Evolutionary conservation across 2,888 invertebrate species (phyloP), one percentile per base, ranked within the genome.

Genomic region (Ischnura elegans): DNA sequence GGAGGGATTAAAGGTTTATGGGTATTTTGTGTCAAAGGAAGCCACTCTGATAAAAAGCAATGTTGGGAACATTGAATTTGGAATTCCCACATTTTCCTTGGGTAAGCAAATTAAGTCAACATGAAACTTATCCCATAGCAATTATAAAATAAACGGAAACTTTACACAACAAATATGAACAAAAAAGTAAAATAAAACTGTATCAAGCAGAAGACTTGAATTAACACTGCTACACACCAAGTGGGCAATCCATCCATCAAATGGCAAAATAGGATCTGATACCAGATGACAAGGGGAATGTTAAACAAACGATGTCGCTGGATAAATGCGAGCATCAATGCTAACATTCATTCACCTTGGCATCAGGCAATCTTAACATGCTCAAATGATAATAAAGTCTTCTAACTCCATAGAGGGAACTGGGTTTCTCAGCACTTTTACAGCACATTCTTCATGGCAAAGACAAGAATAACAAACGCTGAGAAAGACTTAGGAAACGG

Each of bases 141-240:
- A 93, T 93, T 84, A 93, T 87, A 93, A 66, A 87, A 61, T 51
- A 46, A 61, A 84, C 84, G 36, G 85, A 84, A 55, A 66, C 45
- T 87, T 93, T 87, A 66, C 85, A 93, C 61, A 93, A 87, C 55
- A 66, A 93, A 76, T 61, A 61, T 42, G 55, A 46, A 47, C 87
- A 87, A 87, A 93, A 55, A 93, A 93, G 43, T 8, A 61, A 66
- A 87, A 61, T 51, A 51, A 93, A 66, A 87, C 51, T 87, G 61
- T n/a, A 46, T 61, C 61, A 61, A 61, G 66, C 87, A 87, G 51
- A 85, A 93, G 66, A 86, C 46, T 87, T 66, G 85, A 47, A 93
- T 87, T 66, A 61, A 87, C 93, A 87, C 66, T 76, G 93, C 87
- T 93, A 87, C 87, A 87, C 66, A 93, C 76, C 61, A 93, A 87